Percentiles rank a stretch among this genome's conserved stretches.
phyloP scores from a whole-genome alignment of 2,797 vertebrate species.

The Catamblyrhynchus diadema region DNA sequence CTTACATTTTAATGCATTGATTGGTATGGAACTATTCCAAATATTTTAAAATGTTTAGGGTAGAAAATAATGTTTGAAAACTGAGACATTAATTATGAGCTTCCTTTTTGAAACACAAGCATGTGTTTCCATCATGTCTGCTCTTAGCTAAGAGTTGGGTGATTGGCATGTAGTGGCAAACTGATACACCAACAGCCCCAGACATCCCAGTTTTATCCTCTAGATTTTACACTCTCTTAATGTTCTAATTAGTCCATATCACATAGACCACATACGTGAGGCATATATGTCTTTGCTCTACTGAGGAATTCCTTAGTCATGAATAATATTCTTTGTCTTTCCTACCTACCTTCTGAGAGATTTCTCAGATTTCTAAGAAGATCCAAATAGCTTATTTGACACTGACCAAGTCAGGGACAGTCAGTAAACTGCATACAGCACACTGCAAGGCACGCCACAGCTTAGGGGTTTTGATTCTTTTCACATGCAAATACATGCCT shows the following conservation, averaged over 20 bases:
- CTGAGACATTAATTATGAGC: background rate
- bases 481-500: background rate
- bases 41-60: background rate
- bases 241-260: background rate
- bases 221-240: background rate
- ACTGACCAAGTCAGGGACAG: background rate
- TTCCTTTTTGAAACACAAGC: background rate
- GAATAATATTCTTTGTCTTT: background rate
- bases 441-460: background rate
- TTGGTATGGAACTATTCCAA: background rate
- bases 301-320: background rate
- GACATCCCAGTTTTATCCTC: background rate
- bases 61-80: constrained; percentile 23
- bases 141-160: background rate
- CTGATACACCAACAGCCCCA: background rate
- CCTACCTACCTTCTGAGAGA: background rate
- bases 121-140: background rate
- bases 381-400: background rate
- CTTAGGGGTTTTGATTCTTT: background rate
- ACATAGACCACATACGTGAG: background rate
- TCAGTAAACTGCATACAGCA: background rate
- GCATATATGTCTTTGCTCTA: background rate
- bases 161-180: background rate
- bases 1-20: background rate
- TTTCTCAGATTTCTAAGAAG: background rate